Base-by-base conservation (phyloP, 2,113 vertebrate genomes). In the Agapornis roseicollis region DNA sequence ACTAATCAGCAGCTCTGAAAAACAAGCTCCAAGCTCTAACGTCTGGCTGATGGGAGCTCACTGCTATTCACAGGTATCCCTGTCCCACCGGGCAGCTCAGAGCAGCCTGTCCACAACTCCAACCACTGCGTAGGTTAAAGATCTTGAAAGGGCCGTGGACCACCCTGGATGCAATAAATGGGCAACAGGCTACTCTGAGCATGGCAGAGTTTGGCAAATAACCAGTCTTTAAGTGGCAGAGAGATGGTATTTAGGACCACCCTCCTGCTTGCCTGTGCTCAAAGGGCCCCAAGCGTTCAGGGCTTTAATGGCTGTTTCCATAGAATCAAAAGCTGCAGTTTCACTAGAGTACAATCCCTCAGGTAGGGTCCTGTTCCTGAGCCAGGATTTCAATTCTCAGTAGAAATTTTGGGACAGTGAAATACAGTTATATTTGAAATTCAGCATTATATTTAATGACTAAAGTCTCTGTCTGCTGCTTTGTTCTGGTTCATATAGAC, bases 21-120 rank as follows among this genome's bases (percentile, higher is more conserved):
- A 95, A 33, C 37, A 50, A 68, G 58, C 53, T 82, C 35, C 72
- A 73, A 94, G 81, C 49, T 24, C 89, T 77, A 82, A 96, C 87
- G 95, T 94, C 91, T 95, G 94, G 55, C 83, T 92, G 82, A 56
- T 0, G 5, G 69, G n/a, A 85, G 46, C 76, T 82, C 53, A 2
- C 64, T 55, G 93, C 84, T 93, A 0, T 73, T 85, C 70, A 29
- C 42, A 68, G 89, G 89, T 92, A 85, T 29, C 81, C 47, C 78
- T 2, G 7, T 91, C 80, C 78, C 80, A 79, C 33, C 4, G 14
- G 73, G 73, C 87, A 85, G 88, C 89, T 80, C 73, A 35, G 81
- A 93, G 70, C 87, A 96, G 91, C 39, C 79, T 84, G 69, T 87
- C 65, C 89, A 64, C 80, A 84, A 9, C 80, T 41, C 78, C 0